Evolutionary conservation across 2,113 vertebrate genomes (phyloP).

Genomic region (Perognathus longimembris): DNA sequence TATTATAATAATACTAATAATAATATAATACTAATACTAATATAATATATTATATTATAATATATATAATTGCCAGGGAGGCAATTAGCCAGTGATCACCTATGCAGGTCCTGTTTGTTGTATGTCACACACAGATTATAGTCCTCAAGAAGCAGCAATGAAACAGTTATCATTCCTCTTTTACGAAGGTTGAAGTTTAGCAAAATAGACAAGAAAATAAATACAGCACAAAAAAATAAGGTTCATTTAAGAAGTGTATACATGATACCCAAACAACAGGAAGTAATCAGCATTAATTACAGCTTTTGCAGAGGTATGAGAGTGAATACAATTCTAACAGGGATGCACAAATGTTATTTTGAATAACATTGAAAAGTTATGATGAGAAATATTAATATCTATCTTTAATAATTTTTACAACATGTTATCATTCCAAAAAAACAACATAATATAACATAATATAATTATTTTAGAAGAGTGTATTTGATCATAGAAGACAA

Average conservation of each 20-base stretch:
- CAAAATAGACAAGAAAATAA: not conserved
- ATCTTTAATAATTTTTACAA: not conserved
- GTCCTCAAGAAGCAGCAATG: not conserved
- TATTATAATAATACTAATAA: too few species aligned
- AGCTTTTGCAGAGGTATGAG: not conserved
- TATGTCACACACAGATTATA: not conserved
- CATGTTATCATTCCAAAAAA: not conserved
- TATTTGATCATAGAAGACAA: not conserved
- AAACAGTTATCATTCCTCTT: not conserved
- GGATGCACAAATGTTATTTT: not conserved
- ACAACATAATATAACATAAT: not conserved
- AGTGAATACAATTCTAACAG: not conserved
- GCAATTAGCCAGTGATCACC: not conserved
- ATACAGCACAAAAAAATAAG: not conserved
- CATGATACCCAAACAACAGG: not conserved
- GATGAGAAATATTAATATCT: not conserved
- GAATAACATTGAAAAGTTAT: not conserved
- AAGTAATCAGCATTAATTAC: not conserved
- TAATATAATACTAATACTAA: too few species aligned
- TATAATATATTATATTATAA: too few species aligned
- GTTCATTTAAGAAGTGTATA: not conserved
- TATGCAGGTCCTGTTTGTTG: not conserved
- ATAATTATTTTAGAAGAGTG: not conserved
- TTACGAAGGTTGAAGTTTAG: not conserved
- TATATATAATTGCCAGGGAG: fast-evolving